These are phyloP conservation scores for Entelurus aequoreus DNA, from an alignment of 2,113 vertebrate genomes.

Conservation along the genomic window DNA sequence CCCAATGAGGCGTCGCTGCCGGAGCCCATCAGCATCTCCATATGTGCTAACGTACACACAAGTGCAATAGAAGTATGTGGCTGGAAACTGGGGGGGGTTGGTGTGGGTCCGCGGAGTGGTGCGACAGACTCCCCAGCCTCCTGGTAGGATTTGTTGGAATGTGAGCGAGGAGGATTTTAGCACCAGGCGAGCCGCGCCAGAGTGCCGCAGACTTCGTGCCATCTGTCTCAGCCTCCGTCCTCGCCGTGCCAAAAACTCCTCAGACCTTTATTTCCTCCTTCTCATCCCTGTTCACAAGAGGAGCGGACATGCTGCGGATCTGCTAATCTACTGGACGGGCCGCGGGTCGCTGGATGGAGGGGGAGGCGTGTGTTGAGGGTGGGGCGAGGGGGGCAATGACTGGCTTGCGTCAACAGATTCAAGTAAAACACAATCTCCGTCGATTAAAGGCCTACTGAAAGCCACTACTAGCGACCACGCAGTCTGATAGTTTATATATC, in stretches of 20 bases:
- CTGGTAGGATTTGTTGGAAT: constrained; percentile 81
- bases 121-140: constrained; percentile 77
- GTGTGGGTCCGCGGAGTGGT: constrained; percentile 61
- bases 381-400: constrained; percentile 45
- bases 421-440: constrained; percentile 25
- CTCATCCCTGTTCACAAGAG: constrained; percentile 76
- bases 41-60: constrained; percentile 33
- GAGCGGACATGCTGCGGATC: constrained; percentile 68
- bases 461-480: no score
- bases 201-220: constrained; percentile 79
- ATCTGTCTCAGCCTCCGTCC: constrained; percentile 79
- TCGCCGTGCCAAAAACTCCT: constrained; percentile 73
- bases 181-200: constrained; percentile 76
- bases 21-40: constrained; percentile 42
- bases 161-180: constrained; percentile 81
- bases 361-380: background rate
- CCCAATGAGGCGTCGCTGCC: constrained; percentile 29
- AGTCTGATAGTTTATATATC: no score
- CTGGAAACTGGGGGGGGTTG: constrained; percentile 19
- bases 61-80: constrained; percentile 41
- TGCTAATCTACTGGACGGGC: constrained; percentile 54
- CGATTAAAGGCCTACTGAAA: no score
- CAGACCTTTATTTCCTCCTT: constrained; percentile 75
- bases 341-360: background rate
- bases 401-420: constrained; percentile 59